Base-by-base conservation (phyloP, 1,140 invertebrate species). In the Oncopodura yosiiana region DNA sequence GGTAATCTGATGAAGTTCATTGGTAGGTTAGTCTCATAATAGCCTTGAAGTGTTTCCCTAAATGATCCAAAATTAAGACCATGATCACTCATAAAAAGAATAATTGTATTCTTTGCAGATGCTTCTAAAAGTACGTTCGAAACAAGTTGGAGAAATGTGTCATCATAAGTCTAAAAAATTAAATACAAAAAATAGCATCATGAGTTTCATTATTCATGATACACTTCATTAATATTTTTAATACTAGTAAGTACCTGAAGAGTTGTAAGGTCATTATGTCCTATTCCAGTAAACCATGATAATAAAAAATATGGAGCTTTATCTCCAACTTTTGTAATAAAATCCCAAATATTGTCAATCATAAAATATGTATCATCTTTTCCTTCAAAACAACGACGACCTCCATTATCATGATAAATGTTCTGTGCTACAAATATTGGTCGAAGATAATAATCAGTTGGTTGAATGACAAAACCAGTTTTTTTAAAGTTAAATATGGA, bases 391-490 rank as follows among this genome's bases (percentile, higher is more conserved):
- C 59, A 56, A 3, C 18, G 18, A n/a, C n/a, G n/a, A n/a, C n/a
- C n/a, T n/a, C n/a, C n/a, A n/a, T n/a, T n/a, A n/a, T n/a, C n/a
- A n/a, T n/a, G n/a, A n/a, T n/a, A n/a, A n/a, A n/a, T 49, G 23
- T 64, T 32, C 2, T 50, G 41, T 3, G 63, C 57, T 4, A 57
- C 36, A 18, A 60, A 46, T 66, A 86, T 88, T 0, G 85, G 83
- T 34, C 85, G 73, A 32, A 84, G 72, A 62, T 89, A 91, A 66
- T 86, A 90, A 68, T 93, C 85, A 0, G 84, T 86, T 0, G 89
- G 88, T 26, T 79, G 79, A 19, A 79, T 71, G 5, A 77, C 70
- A 68, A 94, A 94, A 2, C 90, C 89, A 30, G 73, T 70, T 67
- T 84, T 87, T 4, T 79, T 65, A 67, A 84, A 90, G 69, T 90